Evolutionary conservation across 2,113 vertebrate genomes (phyloP).

Genomic region (Dendropsophus ebraccatus): DNA sequence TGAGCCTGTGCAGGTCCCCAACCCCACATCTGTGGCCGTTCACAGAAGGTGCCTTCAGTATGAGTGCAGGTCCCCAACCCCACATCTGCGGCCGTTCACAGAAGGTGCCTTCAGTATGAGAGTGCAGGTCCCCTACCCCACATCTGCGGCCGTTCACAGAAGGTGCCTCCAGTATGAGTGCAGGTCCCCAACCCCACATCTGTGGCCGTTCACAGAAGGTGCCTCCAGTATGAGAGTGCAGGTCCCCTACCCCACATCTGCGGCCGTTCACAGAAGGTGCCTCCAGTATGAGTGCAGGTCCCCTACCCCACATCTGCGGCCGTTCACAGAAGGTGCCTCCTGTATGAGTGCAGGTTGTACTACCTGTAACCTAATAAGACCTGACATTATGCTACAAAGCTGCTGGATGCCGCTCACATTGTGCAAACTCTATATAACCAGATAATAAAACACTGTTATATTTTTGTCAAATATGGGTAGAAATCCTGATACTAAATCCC

Average conservation of each 20-base stretch:
- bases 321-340: no score
- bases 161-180: neutral
- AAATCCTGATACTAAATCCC: neutral
- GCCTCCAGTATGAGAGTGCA: neutral
- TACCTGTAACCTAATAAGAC: neutral
- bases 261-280: no score
- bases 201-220: neutral
- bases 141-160: no score
- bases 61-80: neutral
- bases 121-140: no score
- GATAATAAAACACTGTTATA: no score
- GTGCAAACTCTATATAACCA: no score
- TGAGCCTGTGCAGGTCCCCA: constrained; percentile 14
- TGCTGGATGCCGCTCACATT: no score
- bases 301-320: no score
- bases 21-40: neutral
- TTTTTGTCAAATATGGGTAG: neutral
- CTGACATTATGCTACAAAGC: neutral
- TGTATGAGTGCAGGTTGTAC: neutral
- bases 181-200: neutral
- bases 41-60: neutral
- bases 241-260: no score
- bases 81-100: no score
- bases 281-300: no score
- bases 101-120: no score